A percentile compares a stretch with the other conserved stretches of the same genome.
Conservation (phyloP, 2,888 invertebrate genomes). For the Julus scanicus region DNA sequence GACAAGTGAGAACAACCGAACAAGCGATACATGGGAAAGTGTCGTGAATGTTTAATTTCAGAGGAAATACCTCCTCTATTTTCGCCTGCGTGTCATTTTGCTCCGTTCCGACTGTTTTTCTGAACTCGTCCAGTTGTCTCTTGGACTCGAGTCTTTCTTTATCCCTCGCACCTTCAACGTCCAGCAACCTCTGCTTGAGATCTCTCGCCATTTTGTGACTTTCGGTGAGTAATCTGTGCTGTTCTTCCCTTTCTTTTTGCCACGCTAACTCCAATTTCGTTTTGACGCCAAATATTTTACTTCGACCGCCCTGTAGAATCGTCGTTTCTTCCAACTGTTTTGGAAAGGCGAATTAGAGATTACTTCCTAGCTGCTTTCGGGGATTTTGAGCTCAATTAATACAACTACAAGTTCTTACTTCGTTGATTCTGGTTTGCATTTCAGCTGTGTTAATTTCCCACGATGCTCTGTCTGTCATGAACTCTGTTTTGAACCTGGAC, state of each 20-base stretch:
- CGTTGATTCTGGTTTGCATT: slow-evolving; percentile 87
- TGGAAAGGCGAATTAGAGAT: neutral
- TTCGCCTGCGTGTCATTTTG: slow-evolving; percentile 89
- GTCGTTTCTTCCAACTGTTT: slow-evolving; percentile 85
- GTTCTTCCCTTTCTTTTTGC: slow-evolving; percentile 94
- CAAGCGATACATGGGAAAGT: neutral
- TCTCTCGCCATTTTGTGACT: slow-evolving; percentile 85
- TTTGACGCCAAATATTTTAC: slow-evolving; percentile 83
- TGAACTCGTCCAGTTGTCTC: slow-evolving; percentile 84
- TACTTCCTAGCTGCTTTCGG: no score
- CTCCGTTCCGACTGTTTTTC: slow-evolving; percentile 86
- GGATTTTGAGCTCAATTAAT: no score
- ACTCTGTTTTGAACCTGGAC: slow-evolving; percentile 86
- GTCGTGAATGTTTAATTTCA: neutral
- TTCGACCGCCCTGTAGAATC: slow-evolving; percentile 81
- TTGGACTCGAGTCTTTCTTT: slow-evolving; percentile 88
- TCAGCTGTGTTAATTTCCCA: slow-evolving; percentile 88
- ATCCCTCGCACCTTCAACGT: slow-evolving; percentile 89
- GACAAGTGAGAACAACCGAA: neutral
- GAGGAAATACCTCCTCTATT: slow-evolving; percentile 70
- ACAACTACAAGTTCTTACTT: slow-evolving; percentile 69
- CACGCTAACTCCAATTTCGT: slow-evolving; percentile 91
- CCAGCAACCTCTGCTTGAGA: slow-evolving; percentile 66
- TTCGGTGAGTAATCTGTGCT: slow-evolving; percentile 88
- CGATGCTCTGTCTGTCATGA: slow-evolving; percentile 87